Evolutionary conservation across 2,888 invertebrate species (phyloP).

Genomic region (Chrysolina americana): DNA sequence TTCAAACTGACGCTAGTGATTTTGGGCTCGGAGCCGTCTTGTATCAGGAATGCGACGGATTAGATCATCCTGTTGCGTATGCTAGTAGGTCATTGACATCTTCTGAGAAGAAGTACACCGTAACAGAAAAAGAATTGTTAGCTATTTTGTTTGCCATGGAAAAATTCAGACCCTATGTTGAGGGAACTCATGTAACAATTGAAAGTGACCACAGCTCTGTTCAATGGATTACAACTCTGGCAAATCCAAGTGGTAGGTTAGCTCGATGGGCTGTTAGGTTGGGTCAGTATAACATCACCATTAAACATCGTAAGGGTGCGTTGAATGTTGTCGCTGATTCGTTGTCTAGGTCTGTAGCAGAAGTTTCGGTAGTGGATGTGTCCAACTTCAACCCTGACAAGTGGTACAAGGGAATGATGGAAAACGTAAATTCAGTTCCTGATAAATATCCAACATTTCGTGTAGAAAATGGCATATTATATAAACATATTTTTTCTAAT

Average conservation of each 20-base stretch:
- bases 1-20: too few species aligned
- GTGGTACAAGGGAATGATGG: slow-evolving; percentile 44
- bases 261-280: slow-evolving; percentile 52
- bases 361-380: slow-evolving; percentile 19
- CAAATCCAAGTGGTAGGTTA: slow-evolving; percentile 55
- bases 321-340: slow-evolving; percentile 56
- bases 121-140: slow-evolving; percentile 50
- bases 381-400: slow-evolving; percentile 38
- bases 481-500: slow-evolving; percentile 40
- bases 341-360: not conserved
- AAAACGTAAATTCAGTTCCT: slow-evolving; percentile 34
- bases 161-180: slow-evolving; percentile 53
- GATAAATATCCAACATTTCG: slow-evolving; percentile 43
- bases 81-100: slow-evolving; percentile 39
- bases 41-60: slow-evolving; percentile 35
- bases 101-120: slow-evolving; percentile 45
- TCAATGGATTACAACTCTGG: slow-evolving; percentile 53
- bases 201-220: slow-evolving; percentile 56
- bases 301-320: slow-evolving; percentile 54
- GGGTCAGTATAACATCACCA: slow-evolving; percentile 47
- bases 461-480: slow-evolving; percentile 39
- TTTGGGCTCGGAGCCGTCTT: too few species aligned
- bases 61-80: slow-evolving; percentile 41
- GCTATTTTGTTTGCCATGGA: slow-evolving; percentile 49
- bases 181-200: slow-evolving; percentile 50